Conservation (phyloP, 1,140 invertebrate species). For the Aphaenogaster floridana region DNA sequence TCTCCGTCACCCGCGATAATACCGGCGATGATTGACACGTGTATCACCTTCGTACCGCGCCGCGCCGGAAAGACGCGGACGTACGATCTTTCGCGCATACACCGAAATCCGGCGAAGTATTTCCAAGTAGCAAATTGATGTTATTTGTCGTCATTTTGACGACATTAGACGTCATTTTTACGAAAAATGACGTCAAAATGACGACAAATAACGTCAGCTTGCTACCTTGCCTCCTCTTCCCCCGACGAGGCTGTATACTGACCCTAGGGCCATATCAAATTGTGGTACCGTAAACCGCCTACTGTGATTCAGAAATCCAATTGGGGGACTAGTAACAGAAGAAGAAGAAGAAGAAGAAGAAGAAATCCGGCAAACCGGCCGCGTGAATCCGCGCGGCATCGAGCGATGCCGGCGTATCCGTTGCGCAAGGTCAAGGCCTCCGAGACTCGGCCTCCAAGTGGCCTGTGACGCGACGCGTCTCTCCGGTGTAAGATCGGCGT, state of each 20-base stretch:
- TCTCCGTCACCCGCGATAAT: slow-evolving; percentile 10
- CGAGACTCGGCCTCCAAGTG: slow-evolving; percentile 44
- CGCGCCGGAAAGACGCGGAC: slow-evolving; percentile 17
- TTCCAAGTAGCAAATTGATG: too few species aligned
- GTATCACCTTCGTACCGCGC: not conserved
- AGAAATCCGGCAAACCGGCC: slow-evolving; percentile 54
- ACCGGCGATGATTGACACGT: slow-evolving; percentile 6
- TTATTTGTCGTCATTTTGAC: too few species aligned
- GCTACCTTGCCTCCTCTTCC: too few species aligned
- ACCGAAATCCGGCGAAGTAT: slow-evolving; percentile 29
- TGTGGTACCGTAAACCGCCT: too few species aligned
- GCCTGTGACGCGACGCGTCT: slow-evolving; percentile 56
- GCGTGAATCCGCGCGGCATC: slow-evolving; percentile 60
- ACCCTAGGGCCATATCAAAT: too few species aligned
- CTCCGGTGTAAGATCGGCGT: slow-evolving; percentile 62
- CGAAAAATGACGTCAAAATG: too few species aligned
- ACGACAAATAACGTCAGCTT: too few species aligned
- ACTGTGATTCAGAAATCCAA: too few species aligned
- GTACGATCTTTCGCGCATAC: slow-evolving; percentile 39
- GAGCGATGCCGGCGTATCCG: slow-evolving; percentile 68
- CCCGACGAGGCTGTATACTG: too few species aligned
- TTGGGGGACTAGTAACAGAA: too few species aligned
- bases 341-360: not conserved
- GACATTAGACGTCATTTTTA: too few species aligned
- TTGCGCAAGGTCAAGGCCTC: slow-evolving; percentile 65